These are phyloP conservation scores for Triplophysa dalaica DNA, from an alignment of 2,113 vertebrate species.

Conservation along the genomic window DNA sequence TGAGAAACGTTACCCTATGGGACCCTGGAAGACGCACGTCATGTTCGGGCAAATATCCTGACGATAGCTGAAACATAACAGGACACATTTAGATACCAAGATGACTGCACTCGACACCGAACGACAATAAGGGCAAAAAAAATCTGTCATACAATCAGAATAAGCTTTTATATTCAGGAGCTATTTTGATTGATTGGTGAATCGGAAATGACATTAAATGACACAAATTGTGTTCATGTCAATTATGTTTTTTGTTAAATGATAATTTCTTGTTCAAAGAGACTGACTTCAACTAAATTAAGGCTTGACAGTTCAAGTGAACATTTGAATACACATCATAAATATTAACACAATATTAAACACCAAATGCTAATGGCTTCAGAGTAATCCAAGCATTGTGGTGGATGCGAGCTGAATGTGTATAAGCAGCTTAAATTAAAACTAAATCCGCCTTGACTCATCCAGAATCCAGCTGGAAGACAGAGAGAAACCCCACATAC, in stretches of 20 bases:
- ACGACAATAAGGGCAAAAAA: too few relatives aligned
- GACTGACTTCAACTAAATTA: background rate
- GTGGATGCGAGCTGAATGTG: conserved; percentile 10
- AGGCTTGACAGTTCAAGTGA: background rate
- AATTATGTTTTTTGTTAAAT: background rate
- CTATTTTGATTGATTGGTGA: too few relatives aligned
- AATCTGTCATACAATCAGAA: too few relatives aligned
- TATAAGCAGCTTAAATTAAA: conserved; percentile 65
- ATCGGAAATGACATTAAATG: too few relatives aligned
- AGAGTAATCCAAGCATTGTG: conserved; percentile 1
- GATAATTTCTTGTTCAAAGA: background rate
- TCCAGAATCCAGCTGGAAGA: conserved; percentile 57
- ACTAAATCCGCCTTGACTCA: conserved; percentile 68
- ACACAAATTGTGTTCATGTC: background rate
- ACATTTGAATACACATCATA: background rate
- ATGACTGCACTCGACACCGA: too few relatives aligned
- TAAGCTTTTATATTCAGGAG: too few relatives aligned
- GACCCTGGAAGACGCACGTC: background rate
- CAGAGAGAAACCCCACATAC: conserved; percentile 41
- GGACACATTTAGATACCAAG: background rate
- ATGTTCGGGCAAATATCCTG: conserved; percentile 3
- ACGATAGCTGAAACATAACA: background rate
- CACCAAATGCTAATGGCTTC: conserved; percentile 29
- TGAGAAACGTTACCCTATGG: background rate
- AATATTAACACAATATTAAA: conserved; percentile 22